Conservation (phyloP, 2,797 vertebrate genomes). For the Prunella strophiata region DNA sequence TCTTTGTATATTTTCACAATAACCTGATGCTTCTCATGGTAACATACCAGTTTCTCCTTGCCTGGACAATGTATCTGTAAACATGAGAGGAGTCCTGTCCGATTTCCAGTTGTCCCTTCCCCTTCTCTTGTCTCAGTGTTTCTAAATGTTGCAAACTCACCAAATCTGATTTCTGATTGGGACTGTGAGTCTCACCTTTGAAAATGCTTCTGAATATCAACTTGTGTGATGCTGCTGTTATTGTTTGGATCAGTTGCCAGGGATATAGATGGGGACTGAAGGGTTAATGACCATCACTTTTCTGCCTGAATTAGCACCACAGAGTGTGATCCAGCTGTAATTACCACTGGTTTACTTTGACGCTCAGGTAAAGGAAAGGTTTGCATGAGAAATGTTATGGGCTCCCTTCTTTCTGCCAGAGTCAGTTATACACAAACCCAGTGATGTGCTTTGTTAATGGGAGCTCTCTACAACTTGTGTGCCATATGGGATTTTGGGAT, state of each 20-base stretch:
- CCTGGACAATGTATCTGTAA: neutral
- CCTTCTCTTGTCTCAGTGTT: neutral
- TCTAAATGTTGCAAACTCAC: neutral
- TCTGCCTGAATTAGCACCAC: neutral
- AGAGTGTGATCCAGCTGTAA: neutral
- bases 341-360: neutral
- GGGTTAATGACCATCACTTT: neutral
- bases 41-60: conserved; percentile 56
- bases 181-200: neutral
- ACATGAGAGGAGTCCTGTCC: neutral
- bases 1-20: conserved; percentile 65
- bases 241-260: neutral
- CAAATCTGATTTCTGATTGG: neutral
- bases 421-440: neutral
- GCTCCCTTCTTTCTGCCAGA: neutral
- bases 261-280: neutral
- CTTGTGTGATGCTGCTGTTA: neutral
- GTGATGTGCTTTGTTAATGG: neutral
- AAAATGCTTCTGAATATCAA: neutral
- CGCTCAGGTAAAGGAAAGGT: neutral
- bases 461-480: neutral
- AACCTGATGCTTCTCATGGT: conserved; percentile 31
- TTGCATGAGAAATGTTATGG: neutral
- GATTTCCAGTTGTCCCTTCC: neutral
- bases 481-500: neutral